Evolutionary conservation across 2,888 invertebrate species (phyloP).

Genomic region (Piscicola geometra): DNA sequence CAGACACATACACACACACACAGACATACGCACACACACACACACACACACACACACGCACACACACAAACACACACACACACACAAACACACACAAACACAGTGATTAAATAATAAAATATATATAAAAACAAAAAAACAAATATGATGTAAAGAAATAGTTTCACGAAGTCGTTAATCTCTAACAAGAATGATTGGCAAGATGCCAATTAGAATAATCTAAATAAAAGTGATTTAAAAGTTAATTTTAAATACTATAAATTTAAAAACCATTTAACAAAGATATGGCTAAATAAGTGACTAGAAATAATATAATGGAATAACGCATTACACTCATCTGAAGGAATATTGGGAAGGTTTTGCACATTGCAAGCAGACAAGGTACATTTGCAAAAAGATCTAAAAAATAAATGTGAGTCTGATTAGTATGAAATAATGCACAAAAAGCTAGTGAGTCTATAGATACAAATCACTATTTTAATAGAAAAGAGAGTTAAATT

Average conservation of each 20-base stretch:
- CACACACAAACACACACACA: no score
- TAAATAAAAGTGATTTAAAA: background rate
- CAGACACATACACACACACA: background rate
- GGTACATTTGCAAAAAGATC: no score
- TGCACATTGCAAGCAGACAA: background rate
- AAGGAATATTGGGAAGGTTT: background rate
- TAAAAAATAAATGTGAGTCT: background rate
- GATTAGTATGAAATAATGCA: background rate
- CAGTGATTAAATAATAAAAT: background rate
- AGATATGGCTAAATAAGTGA: background rate
- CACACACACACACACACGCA: no score
- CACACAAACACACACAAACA: no score
- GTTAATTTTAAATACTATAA: background rate
- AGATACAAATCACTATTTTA: background rate
- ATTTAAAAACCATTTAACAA: background rate
- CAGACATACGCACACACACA: no score
- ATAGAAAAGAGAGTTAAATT: background rate
- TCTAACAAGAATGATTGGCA: background rate
- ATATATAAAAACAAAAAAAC: no score
- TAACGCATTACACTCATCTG: no score
- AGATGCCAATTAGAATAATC: no score
- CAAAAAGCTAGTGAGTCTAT: background rate
- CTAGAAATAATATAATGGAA: conserved; percentile 2
- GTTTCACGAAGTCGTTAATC: background rate
- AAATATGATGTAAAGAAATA: background rate